Conservation (phyloP, 2,797 vertebrate species). For the Sandelia bainsii region DNA sequence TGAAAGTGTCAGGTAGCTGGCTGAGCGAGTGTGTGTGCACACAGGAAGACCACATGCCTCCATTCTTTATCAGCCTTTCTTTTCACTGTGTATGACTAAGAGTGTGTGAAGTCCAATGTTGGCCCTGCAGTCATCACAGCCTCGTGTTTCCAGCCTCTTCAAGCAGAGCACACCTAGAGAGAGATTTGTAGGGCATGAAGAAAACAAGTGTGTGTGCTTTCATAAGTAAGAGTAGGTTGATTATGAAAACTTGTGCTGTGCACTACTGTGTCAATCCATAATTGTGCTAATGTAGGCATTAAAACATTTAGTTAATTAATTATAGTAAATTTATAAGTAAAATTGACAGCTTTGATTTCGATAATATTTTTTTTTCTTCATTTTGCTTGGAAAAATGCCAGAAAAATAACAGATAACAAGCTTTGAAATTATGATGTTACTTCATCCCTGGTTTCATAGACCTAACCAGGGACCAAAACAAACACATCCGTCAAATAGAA, state of each 20-base stretch:
- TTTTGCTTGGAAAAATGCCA: not conserved
- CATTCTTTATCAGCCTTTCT: conserved; percentile 22
- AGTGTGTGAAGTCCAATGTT: conserved; percentile 23
- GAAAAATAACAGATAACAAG: not conserved
- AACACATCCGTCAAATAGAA: conserved; percentile 2
- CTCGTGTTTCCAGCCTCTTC: conserved; percentile 29
- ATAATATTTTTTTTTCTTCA: not conserved
- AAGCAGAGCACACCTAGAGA: conserved; percentile 12
- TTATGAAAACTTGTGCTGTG: not conserved
- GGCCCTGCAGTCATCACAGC: conserved; percentile 36
- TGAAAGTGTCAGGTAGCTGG: conserved; percentile 65
- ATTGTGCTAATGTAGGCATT: not conserved
- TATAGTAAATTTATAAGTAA: too few relatives aligned
- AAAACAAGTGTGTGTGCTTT: not conserved
- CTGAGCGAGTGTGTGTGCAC: not conserved
- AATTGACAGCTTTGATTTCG: not conserved
- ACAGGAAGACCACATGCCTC: conserved; percentile 12
- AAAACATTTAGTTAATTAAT: not conserved
- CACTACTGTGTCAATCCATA: not conserved
- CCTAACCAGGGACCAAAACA: not conserved
- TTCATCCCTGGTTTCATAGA: not conserved
- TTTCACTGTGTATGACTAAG: conserved; percentile 15
- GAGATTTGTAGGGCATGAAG: conserved; percentile 3
- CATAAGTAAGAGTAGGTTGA: not conserved
- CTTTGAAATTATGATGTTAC: not conserved